Base-by-base conservation (phyloP, 2,797 vertebrate species). In the Perodicticus potto region DNA sequence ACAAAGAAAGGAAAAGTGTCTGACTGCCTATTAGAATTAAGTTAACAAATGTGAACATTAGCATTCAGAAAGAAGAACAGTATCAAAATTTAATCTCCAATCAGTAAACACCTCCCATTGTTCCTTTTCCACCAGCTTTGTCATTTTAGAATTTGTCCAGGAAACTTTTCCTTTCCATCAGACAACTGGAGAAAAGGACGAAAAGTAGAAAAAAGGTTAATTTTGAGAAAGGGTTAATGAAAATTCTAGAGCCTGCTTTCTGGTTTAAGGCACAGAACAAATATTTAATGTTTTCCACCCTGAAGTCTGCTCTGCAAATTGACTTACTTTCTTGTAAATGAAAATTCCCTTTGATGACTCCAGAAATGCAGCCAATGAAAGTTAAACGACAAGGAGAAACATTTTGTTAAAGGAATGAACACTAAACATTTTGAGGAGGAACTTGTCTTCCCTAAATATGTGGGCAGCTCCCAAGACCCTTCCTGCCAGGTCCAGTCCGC, bases 71-170 rank as follows among this genome's bases (percentile, higher is more conserved):
- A 27, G 27, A 63, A 59, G 61, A 55, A 25, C 20, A 0, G 0
- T 0, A 80, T 45, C 76, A 53, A 72, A 40, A 37, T 49, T 16
- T 17, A 20, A 59, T 8, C 29, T 2, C 1, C 1, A 0, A 27
- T 23, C 73, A 7, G 40, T 3, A 11, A 22, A 32, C 77, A 22
- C 11, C 37, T 19, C 12, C 0, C 0, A 20, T 3, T 1, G 23
- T 1, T 14, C 43, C 86, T n/a, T 76, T 84, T 37, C 72, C 23
- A 37, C 70, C 69, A 76, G 53, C 53, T 34, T 59, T 89, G 34
- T 78, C 23, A 45, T 32, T 77, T 94, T 94, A 86, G 53, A 67
- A 37, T 91, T 78, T 67, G n/a, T 70, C 17, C 91, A 53, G 95
- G 67, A 87, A 81, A 80, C 2, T 20, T 0, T 65, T 65, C 25